Base-by-base conservation (phyloP, 2,797 vertebrate species). In the Lacerta viridis region DNA sequence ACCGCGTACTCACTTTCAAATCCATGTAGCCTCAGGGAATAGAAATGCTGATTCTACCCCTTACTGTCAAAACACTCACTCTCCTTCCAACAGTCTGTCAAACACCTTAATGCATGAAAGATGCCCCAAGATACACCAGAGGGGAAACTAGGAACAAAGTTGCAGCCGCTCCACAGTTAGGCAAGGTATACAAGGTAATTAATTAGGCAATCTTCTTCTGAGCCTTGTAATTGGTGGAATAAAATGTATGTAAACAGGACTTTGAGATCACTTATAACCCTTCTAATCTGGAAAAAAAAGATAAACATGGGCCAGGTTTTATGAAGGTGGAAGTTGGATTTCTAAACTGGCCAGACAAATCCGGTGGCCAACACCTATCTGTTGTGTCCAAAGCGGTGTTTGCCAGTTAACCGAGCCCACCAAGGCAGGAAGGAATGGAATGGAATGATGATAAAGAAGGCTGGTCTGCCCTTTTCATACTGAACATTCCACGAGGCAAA, bases 401-500 rank as follows among this genome's bases (percentile, higher is more conserved):
- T 80, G 55, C 78, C 55, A 85, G 25, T 39, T 43, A 55, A 76
- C 71, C 43, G n/a, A 81, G 50, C 59, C 71, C 61, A 82, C 43
- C 33, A 69, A 81, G 72, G 36, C 43, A 81, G 68, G 27, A 84
- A 76, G 64, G 79, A 76, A 81, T 20, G 71, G 74, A 50, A 68
- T 77, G 41, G 18, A 39, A 50, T 41, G n/a, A 68, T 18, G 74
- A 72, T 74, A 27, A 25, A 39, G 27, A 81, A 81, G 80, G 89
- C 17, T 0, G 0, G n/a, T 33, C 84, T 69, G 39, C 75, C 39
- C n/a, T 85, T 39, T 89, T 81, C 83, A 68, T 23, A 55, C 78
- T 59, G 72, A 76, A 82, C 71, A 77, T 90, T 90, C 61, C 64
- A 59, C 8, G 33, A 81, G 59, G 33, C 68, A 61, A 89, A 72